Evolutionary conservation across 2,797 vertebrate species (phyloP), one percentile per base, ranked within the genome.

Genomic region (Hoplostethus atlanticus): DNA sequence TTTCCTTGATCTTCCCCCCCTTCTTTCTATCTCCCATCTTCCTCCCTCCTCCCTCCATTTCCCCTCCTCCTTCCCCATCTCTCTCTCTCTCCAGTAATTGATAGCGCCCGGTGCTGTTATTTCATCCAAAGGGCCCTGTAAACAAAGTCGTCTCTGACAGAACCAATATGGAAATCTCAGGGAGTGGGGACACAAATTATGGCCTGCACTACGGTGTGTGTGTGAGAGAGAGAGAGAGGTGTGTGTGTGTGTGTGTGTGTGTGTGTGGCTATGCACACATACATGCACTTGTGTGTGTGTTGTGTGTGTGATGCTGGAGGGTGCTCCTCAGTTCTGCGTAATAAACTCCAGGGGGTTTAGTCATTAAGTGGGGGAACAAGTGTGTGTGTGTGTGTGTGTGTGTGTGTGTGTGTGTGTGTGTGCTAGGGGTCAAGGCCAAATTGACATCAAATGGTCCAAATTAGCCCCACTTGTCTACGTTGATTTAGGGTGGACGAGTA

Each of bases 401-500:
- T 52, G 70, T 21, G 48, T 44, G 66, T 46, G 55, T 42, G 67
- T 68, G 31, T 50, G 68, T 75, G 68, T 73, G 84, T 73, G 72
- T 70, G 75, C 78, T 68, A 79, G 69, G 85, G 89, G 85, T 94
- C 93, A 94, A 90, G 92, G 93, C 93, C 92, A 95, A 95, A 95
- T 93, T 92, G 93, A 93, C 93, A 94, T 93, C 87, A 93, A 94
- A 94, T 92, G 91, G 90, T 92, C 89, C 92, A 93, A 95, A 95
- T 95, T 94, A 94, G 94, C 92, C 89, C 90, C 91, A 89, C 93
- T 93, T 92, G 90, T 92, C 87, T 85, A 77, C 85, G 88, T 93
- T 95, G 93, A 95, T 94, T 95, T 95, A 95, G 84, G 69, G 74
- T 48, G 76, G 72, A 65, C 30, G 53, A 89, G 91, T 91, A 95